Base-by-base conservation (phyloP, 2,113 vertebrate genomes). In the Osmerus mordax region DNA sequence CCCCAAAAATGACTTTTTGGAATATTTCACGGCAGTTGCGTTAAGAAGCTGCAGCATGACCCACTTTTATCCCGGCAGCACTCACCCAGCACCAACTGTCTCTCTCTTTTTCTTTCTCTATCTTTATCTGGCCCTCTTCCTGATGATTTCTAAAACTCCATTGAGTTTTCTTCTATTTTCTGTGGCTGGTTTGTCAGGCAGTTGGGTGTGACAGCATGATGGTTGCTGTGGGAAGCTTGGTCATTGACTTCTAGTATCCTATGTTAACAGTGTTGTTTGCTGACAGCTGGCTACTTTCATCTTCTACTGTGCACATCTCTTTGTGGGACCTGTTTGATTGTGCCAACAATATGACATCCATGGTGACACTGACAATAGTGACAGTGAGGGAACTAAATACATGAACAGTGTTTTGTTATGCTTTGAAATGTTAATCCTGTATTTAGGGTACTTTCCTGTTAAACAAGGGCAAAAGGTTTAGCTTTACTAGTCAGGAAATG, bases 1-100 rank as follows among this genome's bases (percentile, higher is more conserved):
- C 83, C 83, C 77, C 8, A 84, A 77, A 90, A 92, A 91, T 88
- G 71, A 84, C 82, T 86, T 86, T 88, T 88, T 84, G 55, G 67
- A 81, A 87, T 41, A 85, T 87, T 86, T 89, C 85, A 87, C 82
- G 77, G 82, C 81, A 76, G 81, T 80, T 80, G 80, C 84, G 83
- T 47, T 74, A 81, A 88, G 88, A 88, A 81, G 77, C 86, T 80
- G 74, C 74, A 58, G 54, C 67, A 54, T 85, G 85, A 87, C 85
- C 87, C 72, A 88, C 69, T 87, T 89, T 85, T 80, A 79, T 86
- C 81, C 75, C 58, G 18, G 70, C 65, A 71, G 70, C 54, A 72
- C 54, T 25, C 12, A 73, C 59, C 15, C 62, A 71, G 70, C 54
- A 72, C 51, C 32, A 15, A 72, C 59, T 18, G 13, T 32, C 15